A percentile compares a stretch with the other conserved stretches of the same genome.
phyloP scores from a whole-genome alignment of 2,113 vertebrate genomes.

The Zosterops hypoxanthus region DNA sequence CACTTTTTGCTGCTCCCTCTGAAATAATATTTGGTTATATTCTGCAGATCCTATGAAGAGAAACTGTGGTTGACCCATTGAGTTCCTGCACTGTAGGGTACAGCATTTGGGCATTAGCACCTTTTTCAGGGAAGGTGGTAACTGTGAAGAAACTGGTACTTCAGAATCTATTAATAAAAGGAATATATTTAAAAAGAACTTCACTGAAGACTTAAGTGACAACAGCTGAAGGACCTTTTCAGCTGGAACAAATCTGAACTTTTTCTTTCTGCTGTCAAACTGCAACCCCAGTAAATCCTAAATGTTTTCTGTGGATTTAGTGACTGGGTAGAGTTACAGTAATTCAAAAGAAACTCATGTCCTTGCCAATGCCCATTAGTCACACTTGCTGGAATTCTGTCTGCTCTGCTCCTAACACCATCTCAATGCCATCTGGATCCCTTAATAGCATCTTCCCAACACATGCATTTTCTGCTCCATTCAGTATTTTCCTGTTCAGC shows the following conservation, averaged over 20 bases:
- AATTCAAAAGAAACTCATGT: constrained; percentile 56
- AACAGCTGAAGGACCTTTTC: constrained; percentile 38
- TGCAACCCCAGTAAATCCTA: constrained; percentile 54
- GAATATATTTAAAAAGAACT: not conserved
- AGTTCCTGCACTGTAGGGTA: not conserved
- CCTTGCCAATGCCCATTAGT: constrained; percentile 59
- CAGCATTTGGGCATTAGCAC: not conserved
- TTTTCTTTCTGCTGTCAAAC: constrained; percentile 34
- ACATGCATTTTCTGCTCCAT: constrained; percentile 41
- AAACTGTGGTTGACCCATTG: not conserved
- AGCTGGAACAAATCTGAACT: constrained; percentile 64
- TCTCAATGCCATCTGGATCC: constrained; percentile 37
- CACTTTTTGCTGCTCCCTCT: constrained; percentile 31
- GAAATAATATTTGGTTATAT: constrained; percentile 53
- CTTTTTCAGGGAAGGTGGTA: not conserved
- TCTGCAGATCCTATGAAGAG: not conserved
- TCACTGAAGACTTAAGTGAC: constrained; percentile 15
- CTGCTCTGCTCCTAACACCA: constrained; percentile 33
- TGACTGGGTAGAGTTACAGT: constrained; percentile 45
- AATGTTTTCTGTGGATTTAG: constrained; percentile 64
- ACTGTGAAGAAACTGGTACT: not conserved
- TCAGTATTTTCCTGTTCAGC: not conserved
- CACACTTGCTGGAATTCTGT: constrained; percentile 56
- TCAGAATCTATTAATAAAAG: not conserved
- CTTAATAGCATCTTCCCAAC: constrained; percentile 8